These are phyloP conservation scores for Pandion haliaetus DNA, from an alignment of 2,113 vertebrate species.

Conservation along the genomic window DNA sequence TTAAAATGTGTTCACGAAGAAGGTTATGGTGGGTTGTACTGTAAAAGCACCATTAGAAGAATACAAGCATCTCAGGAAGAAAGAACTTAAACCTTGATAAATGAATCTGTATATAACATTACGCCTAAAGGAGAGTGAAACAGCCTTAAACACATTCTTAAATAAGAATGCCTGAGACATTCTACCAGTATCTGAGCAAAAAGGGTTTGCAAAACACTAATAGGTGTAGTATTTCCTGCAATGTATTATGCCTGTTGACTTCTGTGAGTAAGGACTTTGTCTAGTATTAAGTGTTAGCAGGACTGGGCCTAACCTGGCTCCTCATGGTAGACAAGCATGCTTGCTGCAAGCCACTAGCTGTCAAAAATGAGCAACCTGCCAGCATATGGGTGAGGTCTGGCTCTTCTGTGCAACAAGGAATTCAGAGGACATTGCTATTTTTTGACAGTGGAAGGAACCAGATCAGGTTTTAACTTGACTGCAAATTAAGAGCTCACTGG, in stretches of 20 bases:
- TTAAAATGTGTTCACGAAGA: not conserved
- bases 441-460: constrained; percentile 7
- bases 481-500: constrained; percentile 5
- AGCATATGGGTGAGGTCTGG: constrained; percentile 35
- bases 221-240: not conserved
- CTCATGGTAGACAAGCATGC: not conserved
- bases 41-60: not conserved
- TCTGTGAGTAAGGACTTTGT: not conserved
- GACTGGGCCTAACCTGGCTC: not conserved
- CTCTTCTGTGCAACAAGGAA: not conserved
- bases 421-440: not conserved
- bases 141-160: not conserved
- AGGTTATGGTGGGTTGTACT: not conserved
- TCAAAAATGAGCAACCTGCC: constrained; percentile 18
- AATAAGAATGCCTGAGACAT: not conserved
- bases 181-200: not conserved
- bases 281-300: not conserved
- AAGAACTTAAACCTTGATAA: not conserved
- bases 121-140: not conserved
- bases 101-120: not conserved
- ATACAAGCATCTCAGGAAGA: not conserved
- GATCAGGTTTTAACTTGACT: constrained; percentile 23
- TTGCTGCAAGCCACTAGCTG: constrained; percentile 35
- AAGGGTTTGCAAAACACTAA: not conserved
- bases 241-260: not conserved